These are phyloP conservation scores for Condylura cristata DNA, from an alignment of 2,113 vertebrate genomes.

Conservation along the genomic window DNA sequence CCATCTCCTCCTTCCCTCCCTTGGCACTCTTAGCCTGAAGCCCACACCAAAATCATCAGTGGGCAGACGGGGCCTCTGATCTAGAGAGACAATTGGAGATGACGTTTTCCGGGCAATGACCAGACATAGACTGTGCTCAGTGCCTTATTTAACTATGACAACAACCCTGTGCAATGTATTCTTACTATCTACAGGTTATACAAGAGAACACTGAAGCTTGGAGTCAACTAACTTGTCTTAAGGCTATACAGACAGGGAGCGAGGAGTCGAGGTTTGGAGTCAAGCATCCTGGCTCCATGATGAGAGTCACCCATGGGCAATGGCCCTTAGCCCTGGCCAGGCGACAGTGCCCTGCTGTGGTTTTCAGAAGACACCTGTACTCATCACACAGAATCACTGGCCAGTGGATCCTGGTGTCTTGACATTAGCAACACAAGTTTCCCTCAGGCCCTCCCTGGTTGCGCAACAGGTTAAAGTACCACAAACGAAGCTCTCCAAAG, in stretches of 20 bases:
- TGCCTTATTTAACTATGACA: neutral
- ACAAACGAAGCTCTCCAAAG: no score
- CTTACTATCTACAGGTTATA: neutral
- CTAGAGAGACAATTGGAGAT: neutral
- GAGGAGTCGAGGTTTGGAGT: neutral
- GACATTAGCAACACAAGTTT: neutral
- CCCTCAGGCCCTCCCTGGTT: no score
- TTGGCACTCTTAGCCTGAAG: neutral
- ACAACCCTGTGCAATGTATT: neutral
- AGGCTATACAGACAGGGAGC: neutral
- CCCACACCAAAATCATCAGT: neutral
- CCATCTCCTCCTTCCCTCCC: neutral
- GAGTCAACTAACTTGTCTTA: neutral
- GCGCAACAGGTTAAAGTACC: no score
- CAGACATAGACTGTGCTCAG: neutral
- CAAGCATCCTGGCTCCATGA: neutral
- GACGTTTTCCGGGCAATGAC: neutral
- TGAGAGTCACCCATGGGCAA: neutral
- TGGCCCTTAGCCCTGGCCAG: neutral
- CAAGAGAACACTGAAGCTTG: neutral
- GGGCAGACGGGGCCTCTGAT: neutral
- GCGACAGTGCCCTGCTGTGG: neutral
- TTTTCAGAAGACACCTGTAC: neutral
- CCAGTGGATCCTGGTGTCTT: neutral
- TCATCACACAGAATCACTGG: neutral